These are phyloP conservation scores for Chaunax sp. DNA, from an alignment of 2,797 vertebrate species.

Conservation along the genomic window DNA sequence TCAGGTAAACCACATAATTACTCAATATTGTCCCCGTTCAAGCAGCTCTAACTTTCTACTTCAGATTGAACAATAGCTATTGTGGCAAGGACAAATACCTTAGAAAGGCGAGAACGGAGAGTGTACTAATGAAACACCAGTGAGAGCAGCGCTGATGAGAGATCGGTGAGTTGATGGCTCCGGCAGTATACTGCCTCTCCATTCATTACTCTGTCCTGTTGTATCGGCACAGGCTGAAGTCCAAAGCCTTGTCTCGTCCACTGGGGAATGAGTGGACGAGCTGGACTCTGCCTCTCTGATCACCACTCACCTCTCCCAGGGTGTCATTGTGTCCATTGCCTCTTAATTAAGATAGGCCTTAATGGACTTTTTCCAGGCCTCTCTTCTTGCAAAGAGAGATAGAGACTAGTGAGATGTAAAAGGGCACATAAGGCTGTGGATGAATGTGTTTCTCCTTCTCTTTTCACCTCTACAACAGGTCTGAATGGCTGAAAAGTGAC, in stretches of 20 bases:
- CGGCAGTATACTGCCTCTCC: conserved; percentile 31
- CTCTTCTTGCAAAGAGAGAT: conserved; percentile 51
- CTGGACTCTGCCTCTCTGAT: conserved; percentile 68
- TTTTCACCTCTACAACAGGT: conserved; percentile 64
- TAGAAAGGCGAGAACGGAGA: conserved; percentile 44
- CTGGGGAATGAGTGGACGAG: conserved; percentile 54
- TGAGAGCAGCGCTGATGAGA: conserved; percentile 66
- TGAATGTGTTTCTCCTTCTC: conserved; percentile 55
- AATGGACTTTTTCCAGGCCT: conserved; percentile 71
- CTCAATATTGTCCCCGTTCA: conserved; percentile 42
- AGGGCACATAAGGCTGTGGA: conserved; percentile 51
- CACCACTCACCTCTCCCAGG: conserved; percentile 74
- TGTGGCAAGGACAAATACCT: conserved; percentile 52
- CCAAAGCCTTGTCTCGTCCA: conserved; percentile 54
- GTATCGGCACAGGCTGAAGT: conserved; percentile 47
- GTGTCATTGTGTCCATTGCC: conserved; percentile 75
- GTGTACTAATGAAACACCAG: conserved; percentile 59
- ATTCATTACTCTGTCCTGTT: conserved; percentile 67
- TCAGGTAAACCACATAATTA: conserved; percentile 55
- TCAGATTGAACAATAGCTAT: conserved; percentile 53
- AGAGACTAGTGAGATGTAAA: conserved; percentile 57
- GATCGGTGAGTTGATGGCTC: conserved; percentile 66
- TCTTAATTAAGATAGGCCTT: conserved; percentile 81
- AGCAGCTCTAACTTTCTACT: conserved; percentile 27
- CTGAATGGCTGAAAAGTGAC: conserved; percentile 46